These are phyloP conservation scores for Odontesthes bonariensis DNA, from an alignment of 2,113 vertebrate species.

Conservation along the genomic window DNA sequence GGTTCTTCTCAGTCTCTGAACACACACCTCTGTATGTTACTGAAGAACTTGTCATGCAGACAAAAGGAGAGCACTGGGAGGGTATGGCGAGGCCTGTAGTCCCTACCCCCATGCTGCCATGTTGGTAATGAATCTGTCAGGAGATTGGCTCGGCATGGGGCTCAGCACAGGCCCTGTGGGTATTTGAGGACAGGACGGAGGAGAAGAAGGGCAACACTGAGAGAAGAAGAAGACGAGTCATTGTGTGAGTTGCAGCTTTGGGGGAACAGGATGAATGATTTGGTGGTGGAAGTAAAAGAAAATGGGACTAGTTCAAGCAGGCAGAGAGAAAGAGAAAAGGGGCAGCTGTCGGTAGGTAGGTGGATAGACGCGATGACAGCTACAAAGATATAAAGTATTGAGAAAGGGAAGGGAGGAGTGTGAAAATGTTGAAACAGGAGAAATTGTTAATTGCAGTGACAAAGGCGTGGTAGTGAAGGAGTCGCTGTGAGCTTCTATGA, in stretches of 20 bases:
- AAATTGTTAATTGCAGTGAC: conserved; percentile 24
- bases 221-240: conserved; percentile 10
- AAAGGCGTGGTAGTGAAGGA: conserved; percentile 1
- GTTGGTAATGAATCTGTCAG: conserved; percentile 33
- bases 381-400: conserved; percentile 20
- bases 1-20: conserved; percentile 43
- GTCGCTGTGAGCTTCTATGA: not conserved
- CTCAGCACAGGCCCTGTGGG: conserved; percentile 39
- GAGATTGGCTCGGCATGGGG: conserved; percentile 56
- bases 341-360: not conserved
- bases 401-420: conserved; percentile 39
- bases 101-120: conserved; percentile 44
- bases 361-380: conserved; percentile 9
- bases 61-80: conserved; percentile 39
- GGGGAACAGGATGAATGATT: conserved; percentile 1
- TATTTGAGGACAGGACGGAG: conserved; percentile 47
- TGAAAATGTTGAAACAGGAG: conserved; percentile 28
- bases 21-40: not conserved
- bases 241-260: conserved; percentile 15
- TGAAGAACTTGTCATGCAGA: conserved; percentile 59
- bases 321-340: not conserved
- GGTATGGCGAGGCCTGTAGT: conserved; percentile 23
- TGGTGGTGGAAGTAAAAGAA: not conserved
- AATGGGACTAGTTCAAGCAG: conserved; percentile 20
- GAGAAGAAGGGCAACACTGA: conserved; percentile 23